A percentile compares a stretch with the other conserved stretches of the same genome.
phyloP scores from a whole-genome alignment of 2,113 vertebrate genomes.

The Sigmodon hispidus region DNA sequence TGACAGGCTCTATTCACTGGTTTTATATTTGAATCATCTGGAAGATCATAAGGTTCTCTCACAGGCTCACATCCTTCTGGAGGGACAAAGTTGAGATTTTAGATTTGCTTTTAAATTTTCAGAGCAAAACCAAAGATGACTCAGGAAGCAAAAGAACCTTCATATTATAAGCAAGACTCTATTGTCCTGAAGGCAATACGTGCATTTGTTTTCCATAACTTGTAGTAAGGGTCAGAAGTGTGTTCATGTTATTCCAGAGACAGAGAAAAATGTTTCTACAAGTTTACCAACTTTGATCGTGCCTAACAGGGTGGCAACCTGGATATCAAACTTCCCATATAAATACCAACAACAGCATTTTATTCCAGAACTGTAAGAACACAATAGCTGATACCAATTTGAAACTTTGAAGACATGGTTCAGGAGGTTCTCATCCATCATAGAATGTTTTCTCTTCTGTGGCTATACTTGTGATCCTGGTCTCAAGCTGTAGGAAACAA shows the following conservation, averaged over 20 bases:
- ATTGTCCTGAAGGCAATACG: constrained; percentile 65
- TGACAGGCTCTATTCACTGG: constrained; percentile 47
- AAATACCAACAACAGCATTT: constrained; percentile 2
- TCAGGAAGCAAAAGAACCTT: constrained; percentile 70
- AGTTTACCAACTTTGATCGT: constrained; percentile 47
- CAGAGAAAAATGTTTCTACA: not conserved
- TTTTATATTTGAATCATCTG: not conserved
- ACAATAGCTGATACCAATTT: not conserved
- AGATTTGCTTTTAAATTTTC: not conserved
- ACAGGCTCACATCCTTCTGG: constrained; percentile 63
- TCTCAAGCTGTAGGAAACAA: not conserved
- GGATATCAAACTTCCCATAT: constrained; percentile 53
- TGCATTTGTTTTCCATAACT: constrained; percentile 70
- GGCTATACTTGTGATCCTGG: not conserved
- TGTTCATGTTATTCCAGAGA: constrained; percentile 63
- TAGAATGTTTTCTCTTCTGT: not conserved
- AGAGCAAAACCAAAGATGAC: not conserved
- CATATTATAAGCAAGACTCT: constrained; percentile 69
- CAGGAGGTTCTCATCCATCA: not conserved
- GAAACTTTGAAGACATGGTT: not conserved
- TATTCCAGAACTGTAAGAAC: not conserved
- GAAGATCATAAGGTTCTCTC: not conserved
- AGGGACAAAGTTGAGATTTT: constrained; percentile 23
- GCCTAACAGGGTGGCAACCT: constrained; percentile 70
- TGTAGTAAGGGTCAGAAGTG: constrained; percentile 74